Evolutionary conservation across 1,140 invertebrate species (phyloP).

Genomic region (Dryas iulia): DNA sequence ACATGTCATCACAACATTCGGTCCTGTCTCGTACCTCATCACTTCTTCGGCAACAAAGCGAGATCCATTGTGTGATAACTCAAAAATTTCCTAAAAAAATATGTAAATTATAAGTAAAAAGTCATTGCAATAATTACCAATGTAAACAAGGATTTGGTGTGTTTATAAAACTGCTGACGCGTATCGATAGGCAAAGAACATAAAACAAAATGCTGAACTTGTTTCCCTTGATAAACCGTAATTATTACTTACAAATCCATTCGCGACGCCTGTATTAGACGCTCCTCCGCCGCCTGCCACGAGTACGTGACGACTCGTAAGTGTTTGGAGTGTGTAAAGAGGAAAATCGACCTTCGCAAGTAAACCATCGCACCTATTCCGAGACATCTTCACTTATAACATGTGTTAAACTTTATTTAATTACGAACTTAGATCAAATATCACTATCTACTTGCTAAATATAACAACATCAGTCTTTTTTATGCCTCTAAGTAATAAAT

Average conservation of each 20-base stretch:
- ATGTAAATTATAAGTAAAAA: neutral
- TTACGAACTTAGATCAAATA: slow-evolving; percentile 17
- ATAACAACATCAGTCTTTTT: slow-evolving; percentile 54
- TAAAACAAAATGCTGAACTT: slow-evolving; percentile 18
- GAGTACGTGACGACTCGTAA: slow-evolving; percentile 95
- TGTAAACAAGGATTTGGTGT: slow-evolving; percentile 1
- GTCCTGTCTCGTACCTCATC: slow-evolving; percentile 92
- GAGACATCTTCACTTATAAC: slow-evolving; percentile 69
- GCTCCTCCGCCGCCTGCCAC: slow-evolving; percentile 97
- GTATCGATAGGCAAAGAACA: slow-evolving; percentile 35
- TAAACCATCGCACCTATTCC: slow-evolving; percentile 82
- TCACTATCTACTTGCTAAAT: slow-evolving; percentile 44
- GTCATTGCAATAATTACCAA: neutral
- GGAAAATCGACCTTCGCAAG: slow-evolving; percentile 95
- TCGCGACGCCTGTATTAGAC: slow-evolving; percentile 96
- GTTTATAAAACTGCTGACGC: slow-evolving; percentile 48
- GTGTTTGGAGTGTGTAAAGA: slow-evolving; percentile 92
- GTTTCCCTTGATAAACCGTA: slow-evolving; percentile 28
- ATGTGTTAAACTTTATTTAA: slow-evolving; percentile 45
- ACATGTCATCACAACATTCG: slow-evolving; percentile 95
- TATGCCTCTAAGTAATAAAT: slow-evolving; percentile 45
- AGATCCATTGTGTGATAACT: slow-evolving; percentile 90
- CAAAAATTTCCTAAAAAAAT: slow-evolving; percentile 87
- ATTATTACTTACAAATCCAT: slow-evolving; percentile 91
- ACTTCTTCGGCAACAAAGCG: slow-evolving; percentile 92